These are phyloP conservation scores for Streblospio benedicti DNA, from an alignment of 1,140 invertebrate species.

Conservation along the genomic window DNA sequence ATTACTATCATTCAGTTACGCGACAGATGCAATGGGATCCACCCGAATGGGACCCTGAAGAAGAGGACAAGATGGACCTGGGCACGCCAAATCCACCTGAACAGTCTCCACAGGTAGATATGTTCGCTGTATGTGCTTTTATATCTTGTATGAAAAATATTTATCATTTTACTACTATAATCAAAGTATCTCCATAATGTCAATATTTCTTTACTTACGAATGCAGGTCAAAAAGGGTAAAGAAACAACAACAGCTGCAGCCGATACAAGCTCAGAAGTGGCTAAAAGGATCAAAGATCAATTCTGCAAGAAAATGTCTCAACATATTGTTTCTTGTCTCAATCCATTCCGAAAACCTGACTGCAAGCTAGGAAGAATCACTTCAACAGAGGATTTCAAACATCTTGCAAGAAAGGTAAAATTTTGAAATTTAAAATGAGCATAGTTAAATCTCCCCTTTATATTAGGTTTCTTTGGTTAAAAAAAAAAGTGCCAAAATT, in stretches of 20 bases:
- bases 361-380: conserved; percentile 76
- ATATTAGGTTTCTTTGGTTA: too few relatives aligned
- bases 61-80: conserved; percentile 46
- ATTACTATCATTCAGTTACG: conserved; percentile 82
- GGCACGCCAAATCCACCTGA: conserved; percentile 32
- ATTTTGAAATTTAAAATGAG: conserved; percentile 2
- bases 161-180: not conserved
- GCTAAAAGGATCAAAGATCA: conserved; percentile 67
- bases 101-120: conserved; percentile 15
- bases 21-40: conserved; percentile 77
- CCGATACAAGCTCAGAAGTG: conserved; percentile 49
- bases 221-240: conserved; percentile 42
- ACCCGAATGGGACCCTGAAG: conserved; percentile 52
- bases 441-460: too few relatives aligned
- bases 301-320: conserved; percentile 78
- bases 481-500: too few relatives aligned
- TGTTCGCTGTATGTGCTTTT: not conserved
- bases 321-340: conserved; percentile 77
- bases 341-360: conserved; percentile 79
- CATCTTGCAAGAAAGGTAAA: conserved; percentile 88
- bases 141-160: not conserved
- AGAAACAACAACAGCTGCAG: conserved; percentile 50
- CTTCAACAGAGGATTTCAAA: conserved; percentile 86
- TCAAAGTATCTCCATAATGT: too few relatives aligned
- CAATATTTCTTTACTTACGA: too few relatives aligned